Evolutionary conservation across 2,888 invertebrate species (phyloP).

Genomic region (Dynastes tityus): DNA sequence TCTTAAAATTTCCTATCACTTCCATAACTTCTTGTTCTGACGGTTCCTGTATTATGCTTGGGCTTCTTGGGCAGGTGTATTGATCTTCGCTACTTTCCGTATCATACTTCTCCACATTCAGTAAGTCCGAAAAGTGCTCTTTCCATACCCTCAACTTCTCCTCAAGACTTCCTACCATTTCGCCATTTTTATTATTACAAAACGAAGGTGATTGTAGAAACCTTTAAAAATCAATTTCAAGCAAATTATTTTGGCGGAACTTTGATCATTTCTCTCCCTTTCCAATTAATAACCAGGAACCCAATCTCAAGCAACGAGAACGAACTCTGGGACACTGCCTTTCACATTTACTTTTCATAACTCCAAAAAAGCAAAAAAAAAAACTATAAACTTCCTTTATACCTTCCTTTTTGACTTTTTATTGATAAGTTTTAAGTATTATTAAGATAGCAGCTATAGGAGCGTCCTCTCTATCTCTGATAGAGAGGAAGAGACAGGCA

Average conservation of each 20-base stretch:
- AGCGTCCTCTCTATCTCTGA: neutral
- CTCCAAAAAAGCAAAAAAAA: neutral
- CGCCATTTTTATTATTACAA: too few species aligned
- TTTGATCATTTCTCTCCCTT: neutral
- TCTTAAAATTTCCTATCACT: too few species aligned
- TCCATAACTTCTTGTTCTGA: too few species aligned
- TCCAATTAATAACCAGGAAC: neutral
- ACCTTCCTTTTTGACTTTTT: neutral
- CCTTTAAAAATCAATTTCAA: too few species aligned
- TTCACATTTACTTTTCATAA: neutral
- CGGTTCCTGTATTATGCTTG: too few species aligned
- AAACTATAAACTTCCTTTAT: neutral
- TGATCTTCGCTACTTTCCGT: too few species aligned
- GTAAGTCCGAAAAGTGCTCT: too few species aligned
- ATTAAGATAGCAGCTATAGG: constrained; percentile 11
- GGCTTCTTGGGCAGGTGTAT: too few species aligned
- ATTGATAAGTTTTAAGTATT: neutral
- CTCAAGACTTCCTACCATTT: too few species aligned
- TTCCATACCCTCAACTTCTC: too few species aligned
- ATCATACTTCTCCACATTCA: too few species aligned
- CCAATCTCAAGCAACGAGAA: neutral
- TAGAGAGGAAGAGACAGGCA: neutral
- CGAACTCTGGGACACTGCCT: neutral
- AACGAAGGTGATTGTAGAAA: too few species aligned
- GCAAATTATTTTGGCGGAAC: neutral